These are phyloP conservation scores for Dryas iulia DNA, from an alignment of 1,140 invertebrate genomes.

Conservation along the genomic window DNA sequence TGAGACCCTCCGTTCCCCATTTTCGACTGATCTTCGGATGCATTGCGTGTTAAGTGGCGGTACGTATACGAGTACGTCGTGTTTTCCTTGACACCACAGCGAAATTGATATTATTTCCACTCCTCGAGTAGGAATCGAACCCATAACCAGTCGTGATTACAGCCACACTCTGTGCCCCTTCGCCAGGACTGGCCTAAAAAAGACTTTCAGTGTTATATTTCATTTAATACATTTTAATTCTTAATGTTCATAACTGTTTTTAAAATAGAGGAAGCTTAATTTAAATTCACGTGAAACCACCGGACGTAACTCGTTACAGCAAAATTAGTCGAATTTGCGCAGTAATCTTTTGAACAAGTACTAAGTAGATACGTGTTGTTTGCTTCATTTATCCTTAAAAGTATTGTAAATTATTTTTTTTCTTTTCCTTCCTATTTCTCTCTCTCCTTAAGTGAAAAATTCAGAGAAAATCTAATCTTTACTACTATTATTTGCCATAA, in stretches of 20 bases:
- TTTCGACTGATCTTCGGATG: neutral
- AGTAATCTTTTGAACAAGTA: neutral
- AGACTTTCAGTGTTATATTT: no score
- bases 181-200: no score
- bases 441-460: neutral
- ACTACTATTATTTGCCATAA: neutral
- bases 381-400: neutral
- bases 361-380: neutral
- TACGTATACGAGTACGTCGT: no score
- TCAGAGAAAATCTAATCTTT: neutral
- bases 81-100: neutral
- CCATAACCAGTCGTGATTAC: neutral
- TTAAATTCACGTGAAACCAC: neutral
- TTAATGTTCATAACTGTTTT: neutral
- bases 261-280: neutral
- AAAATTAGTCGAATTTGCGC: neutral
- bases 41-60: neutral
- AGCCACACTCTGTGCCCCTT: no score
- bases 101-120: neutral
- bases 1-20: no score
- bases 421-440: neutral
- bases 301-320: neutral
- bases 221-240: neutral
- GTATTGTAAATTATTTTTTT: neutral
- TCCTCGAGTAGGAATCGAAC: neutral